phyloP scores from a whole-genome alignment of 2,888 invertebrate genomes.

The Orthosia gracilis region DNA sequence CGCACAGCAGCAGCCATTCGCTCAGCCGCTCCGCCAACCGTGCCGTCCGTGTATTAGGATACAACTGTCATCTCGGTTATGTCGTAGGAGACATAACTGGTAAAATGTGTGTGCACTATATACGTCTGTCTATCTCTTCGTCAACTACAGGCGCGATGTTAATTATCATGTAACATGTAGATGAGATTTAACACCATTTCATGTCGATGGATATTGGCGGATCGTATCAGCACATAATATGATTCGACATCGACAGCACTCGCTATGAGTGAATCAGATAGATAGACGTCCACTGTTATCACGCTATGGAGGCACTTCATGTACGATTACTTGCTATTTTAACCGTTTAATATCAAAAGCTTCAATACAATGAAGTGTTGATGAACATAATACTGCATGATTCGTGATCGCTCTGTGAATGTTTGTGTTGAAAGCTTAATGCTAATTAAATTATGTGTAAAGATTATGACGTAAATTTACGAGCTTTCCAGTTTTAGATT shows the following conservation, averaged over 20 bases:
- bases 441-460: not conserved
- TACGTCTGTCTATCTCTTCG: not conserved
- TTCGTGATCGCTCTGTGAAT: not conserved
- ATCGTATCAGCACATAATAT: not conserved
- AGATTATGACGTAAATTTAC: constrained; percentile 1
- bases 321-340: not conserved
- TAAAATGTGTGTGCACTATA: not conserved
- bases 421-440: constrained; percentile 11
- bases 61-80: no score
- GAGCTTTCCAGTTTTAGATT: no score
- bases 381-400: not conserved
- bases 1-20: no score
- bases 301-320: not conserved
- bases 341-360: not conserved
- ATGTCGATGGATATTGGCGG: not conserved
- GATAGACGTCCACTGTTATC: not conserved
- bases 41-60: no score
- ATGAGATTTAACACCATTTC: no score
- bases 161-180: not conserved
- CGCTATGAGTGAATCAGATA: not conserved
- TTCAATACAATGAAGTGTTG: not conserved
- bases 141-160: not conserved
- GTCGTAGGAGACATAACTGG: not conserved
- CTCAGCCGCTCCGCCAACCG: no score
- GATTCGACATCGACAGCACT: not conserved